Base-by-base conservation (phyloP, 2,113 vertebrate species). In the Tachuris rubrigastra region DNA sequence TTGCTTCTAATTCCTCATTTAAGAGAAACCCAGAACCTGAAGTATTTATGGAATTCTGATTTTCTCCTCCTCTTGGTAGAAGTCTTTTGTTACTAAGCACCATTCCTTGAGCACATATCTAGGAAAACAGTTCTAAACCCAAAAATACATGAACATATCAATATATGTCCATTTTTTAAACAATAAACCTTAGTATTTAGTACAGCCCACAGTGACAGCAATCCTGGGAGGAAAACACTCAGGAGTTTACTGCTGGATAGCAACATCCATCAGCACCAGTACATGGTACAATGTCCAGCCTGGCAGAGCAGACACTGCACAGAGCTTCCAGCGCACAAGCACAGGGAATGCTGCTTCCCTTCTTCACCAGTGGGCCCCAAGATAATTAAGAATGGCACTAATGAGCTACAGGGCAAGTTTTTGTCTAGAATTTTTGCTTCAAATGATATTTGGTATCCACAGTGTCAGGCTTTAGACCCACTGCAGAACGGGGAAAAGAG, bases 361-460 rank as follows among this genome's bases (percentile, higher is more conserved):
- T 39, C 77, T 8, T 23, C 62, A 67, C 39, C 50, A 81, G 39
- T 16, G 85, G 93, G 89, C 94, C 95, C 78, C 94, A 72, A n/a
- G 82, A 83, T 91, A 96, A 94, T 96, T 92, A 93, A 89, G 46
- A 89, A 37, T 17, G 39, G 46, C 35, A 68, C 91, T 96, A 96
- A 95, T 81, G 94, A 96, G 96, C 90, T 92, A 60, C 67, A 23
- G 41, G 88, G 59, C 67, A 86, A 59, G 55, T 5, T 42, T 82
- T 74, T 63, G 46, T 87, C 30, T 25, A 23, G 9, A 23, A 16
- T 53, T 83, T 85, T 73, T 79, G 79, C 62, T 74, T 35, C 5
- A 1, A 79, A 46, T 88, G 85, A 3, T 37, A 49, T 23, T 58
- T 39, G 63, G 44, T 77, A 67, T 81, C 91, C 68, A 85, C 77